Percentiles rank a stretch among this genome's conserved stretches.
Conservation (phyloP, 1,140 invertebrate genomes). For the Caerostris darwini region DNA sequence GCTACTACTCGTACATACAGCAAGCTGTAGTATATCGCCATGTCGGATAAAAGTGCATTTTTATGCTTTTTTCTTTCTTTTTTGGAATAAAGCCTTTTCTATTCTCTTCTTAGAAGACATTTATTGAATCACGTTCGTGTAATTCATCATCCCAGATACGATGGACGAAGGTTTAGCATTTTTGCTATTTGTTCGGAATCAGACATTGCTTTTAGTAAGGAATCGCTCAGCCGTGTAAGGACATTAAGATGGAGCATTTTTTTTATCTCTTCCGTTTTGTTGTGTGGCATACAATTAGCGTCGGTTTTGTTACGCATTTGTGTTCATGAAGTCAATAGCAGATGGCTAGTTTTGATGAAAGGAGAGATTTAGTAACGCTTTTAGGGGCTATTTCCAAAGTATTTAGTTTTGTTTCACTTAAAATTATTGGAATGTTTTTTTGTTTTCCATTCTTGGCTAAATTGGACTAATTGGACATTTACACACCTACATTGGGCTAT, state of each 20-base stretch:
- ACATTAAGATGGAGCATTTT: neutral
- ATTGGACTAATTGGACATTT: too few relatives aligned
- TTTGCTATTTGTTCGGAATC: constrained; percentile 4
- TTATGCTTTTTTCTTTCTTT: neutral
- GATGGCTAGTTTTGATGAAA: neutral
- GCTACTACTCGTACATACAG: neutral
- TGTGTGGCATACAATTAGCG: neutral
- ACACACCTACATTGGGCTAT: too few relatives aligned
- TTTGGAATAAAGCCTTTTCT: constrained; percentile 6
- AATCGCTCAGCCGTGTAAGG: constrained; percentile 4
- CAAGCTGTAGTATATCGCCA: neutral
- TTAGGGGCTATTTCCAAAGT: neutral
- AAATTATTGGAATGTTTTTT: too few relatives aligned
- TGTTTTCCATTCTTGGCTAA: too few relatives aligned
- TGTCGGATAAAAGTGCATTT: neutral
- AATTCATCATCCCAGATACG: neutral
- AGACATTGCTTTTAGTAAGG: constrained; percentile 25
- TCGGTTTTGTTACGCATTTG: neutral
- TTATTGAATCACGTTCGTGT: constrained; percentile 11
- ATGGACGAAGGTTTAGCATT: constrained; percentile 21
- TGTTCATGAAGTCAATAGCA: neutral
- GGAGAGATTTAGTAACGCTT: neutral
- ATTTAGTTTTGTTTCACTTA: too few relatives aligned
- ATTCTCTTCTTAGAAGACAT: neutral
- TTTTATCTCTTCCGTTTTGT: neutral